Conservation (phyloP, 2,797 vertebrate genomes). For the Anabas testudineus region DNA sequence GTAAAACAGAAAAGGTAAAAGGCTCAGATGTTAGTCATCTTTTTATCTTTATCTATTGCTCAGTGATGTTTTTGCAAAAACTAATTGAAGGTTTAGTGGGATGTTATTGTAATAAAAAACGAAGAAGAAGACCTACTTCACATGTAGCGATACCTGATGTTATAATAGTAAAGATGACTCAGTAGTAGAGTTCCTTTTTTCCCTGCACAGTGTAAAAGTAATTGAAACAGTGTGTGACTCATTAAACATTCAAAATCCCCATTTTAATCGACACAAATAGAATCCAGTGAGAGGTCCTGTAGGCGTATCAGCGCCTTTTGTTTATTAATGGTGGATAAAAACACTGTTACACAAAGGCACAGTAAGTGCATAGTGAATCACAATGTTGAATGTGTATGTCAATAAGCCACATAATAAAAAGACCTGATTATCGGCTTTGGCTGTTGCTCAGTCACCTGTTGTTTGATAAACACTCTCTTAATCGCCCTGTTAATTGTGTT, state of each 20-base stretch:
- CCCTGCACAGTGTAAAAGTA: background rate
- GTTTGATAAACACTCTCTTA: conserved; percentile 51
- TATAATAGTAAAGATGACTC: background rate
- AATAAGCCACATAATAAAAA: conserved; percentile 58
- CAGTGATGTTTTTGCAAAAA: background rate
- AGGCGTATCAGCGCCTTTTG: conserved; percentile 36
- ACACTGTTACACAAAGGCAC: conserved; percentile 32
- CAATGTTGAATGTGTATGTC: conserved; percentile 45
- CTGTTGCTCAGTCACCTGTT: conserved; percentile 57
- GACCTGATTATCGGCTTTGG: conserved; percentile 51
- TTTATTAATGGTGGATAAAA: conserved; percentile 17
- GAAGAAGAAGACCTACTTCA: background rate
- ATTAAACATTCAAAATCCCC: conserved; percentile 15
- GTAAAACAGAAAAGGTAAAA: conserved; percentile 63
- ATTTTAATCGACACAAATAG: background rate
- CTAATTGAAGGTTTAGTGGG: background rate
- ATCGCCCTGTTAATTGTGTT: conserved; percentile 15
- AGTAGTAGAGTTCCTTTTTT: background rate
- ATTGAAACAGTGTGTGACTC: background rate
- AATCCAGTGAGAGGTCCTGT: conserved; percentile 24
- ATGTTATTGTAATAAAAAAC: background rate
- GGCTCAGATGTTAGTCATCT: background rate
- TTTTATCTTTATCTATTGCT: too few species aligned
- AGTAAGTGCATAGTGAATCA: conserved; percentile 52
- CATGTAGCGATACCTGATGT: background rate